phyloP scores from a whole-genome alignment of 2,797 vertebrate species.

The Psittacula echo region DNA sequence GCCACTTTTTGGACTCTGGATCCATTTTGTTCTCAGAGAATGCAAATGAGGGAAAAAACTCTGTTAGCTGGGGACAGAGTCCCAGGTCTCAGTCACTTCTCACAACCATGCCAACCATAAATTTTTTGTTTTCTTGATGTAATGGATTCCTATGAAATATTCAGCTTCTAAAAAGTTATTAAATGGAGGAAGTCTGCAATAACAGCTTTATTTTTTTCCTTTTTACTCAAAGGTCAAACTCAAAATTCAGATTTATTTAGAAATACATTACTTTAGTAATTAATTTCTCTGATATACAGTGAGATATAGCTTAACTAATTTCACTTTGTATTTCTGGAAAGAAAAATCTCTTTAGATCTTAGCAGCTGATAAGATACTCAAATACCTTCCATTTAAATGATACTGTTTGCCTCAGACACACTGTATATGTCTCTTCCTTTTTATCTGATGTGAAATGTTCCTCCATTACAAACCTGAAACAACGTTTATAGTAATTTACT shows the following conservation, averaged over 20 bases:
- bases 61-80: slow-evolving; percentile 68
- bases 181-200: slow-evolving; percentile 53
- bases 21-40: slow-evolving; percentile 73
- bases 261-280: slow-evolving; percentile 15
- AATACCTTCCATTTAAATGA: slow-evolving; percentile 59
- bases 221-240: slow-evolving; percentile 32
- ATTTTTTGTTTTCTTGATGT: slow-evolving; percentile 67
- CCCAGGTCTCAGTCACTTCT: slow-evolving; percentile 58
- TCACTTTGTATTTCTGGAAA: neutral
- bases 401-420: slow-evolving; percentile 41
- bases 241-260: slow-evolving; percentile 17
- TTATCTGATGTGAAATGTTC: slow-evolving; percentile 40
- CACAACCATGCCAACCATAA: slow-evolving; percentile 63
- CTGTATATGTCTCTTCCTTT: slow-evolving; percentile 17
- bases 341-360: slow-evolving; percentile 29
- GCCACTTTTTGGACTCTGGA: slow-evolving; percentile 78
- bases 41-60: slow-evolving; percentile 71
- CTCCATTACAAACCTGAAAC: slow-evolving; percentile 55
- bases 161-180: slow-evolving; percentile 73
- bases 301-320: slow-evolving; percentile 15
- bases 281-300: slow-evolving; percentile 18
- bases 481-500: slow-evolving; percentile 70
- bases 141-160: slow-evolving; percentile 70
- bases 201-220: slow-evolving; percentile 26
- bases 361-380: slow-evolving; percentile 38